phyloP scores from a whole-genome alignment of 2,797 vertebrate genomes.

The Cottoperca gobio region DNA sequence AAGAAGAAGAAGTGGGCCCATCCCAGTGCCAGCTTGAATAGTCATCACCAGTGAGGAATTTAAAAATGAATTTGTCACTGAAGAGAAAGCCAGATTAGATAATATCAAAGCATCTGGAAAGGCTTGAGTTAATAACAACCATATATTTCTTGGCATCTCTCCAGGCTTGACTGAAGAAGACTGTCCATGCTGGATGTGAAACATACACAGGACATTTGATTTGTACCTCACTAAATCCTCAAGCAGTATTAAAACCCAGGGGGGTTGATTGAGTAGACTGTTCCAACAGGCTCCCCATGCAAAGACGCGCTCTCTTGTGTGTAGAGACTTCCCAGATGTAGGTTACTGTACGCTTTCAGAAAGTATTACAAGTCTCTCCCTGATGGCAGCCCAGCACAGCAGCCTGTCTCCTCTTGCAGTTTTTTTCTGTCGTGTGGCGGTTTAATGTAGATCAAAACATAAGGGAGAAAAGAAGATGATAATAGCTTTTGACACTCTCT shows the following conservation, averaged over 20 bases:
- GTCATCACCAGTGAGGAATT: slow-evolving; percentile 28
- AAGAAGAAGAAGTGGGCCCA: slow-evolving; percentile 28
- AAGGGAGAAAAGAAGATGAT: slow-evolving; percentile 52
- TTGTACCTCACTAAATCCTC: slow-evolving; percentile 19
- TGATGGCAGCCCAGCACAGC: slow-evolving; percentile 54
- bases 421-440: slow-evolving; percentile 58
- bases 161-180: neutral
- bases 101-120: neutral
- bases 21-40: slow-evolving; percentile 25
- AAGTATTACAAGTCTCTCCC: slow-evolving; percentile 66
- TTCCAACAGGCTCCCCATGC: slow-evolving; percentile 44
- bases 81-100: slow-evolving; percentile 24
- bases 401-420: slow-evolving; percentile 47
- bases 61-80: slow-evolving; percentile 2
- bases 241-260: slow-evolving; percentile 41
- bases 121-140: neutral
- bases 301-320: slow-evolving; percentile 41
- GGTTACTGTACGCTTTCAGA: slow-evolving; percentile 72
- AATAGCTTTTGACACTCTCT: slow-evolving; percentile 69
- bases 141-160: neutral
- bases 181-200: slow-evolving; percentile 15
- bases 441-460: slow-evolving; percentile 80
- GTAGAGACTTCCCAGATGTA: slow-evolving; percentile 66
- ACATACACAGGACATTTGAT: slow-evolving; percentile 11
- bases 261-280: slow-evolving; percentile 27